These are phyloP conservation scores for Aplodontia rufa DNA, from an alignment of 2,113 vertebrate species.

Conservation along the genomic window DNA sequence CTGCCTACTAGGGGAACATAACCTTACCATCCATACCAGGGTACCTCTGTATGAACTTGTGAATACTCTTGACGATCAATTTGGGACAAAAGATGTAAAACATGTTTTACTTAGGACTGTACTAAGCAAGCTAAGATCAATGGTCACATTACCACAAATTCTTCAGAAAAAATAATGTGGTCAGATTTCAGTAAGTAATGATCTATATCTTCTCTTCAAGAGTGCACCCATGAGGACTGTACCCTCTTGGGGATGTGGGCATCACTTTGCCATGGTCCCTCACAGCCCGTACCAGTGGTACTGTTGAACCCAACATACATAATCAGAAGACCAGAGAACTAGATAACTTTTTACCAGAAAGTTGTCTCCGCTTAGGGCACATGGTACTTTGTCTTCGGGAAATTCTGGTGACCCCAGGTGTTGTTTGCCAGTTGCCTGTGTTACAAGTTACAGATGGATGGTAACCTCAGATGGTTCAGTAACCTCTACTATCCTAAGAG, in stretches of 20 bases:
- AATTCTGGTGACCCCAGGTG: background rate
- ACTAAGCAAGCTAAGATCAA: background rate
- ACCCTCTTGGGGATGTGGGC: background rate
- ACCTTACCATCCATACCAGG: background rate
- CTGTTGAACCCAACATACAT: background rate
- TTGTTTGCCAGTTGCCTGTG: background rate
- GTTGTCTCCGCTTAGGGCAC: background rate
- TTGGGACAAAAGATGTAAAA: background rate
- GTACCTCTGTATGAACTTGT: background rate
- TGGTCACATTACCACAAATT: background rate
- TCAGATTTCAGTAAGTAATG: background rate
- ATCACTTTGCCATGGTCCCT: background rate
- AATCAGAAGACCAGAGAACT: background rate
- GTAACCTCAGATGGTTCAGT: background rate
- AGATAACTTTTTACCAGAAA: background rate
- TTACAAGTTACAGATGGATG: no score
- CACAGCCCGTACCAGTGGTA: rapidly evolving
- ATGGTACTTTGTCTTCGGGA: background rate
- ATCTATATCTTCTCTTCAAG: background rate
- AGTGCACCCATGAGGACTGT: background rate
- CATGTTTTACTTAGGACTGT: no score
- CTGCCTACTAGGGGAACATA: background rate
- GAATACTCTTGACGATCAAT: background rate
- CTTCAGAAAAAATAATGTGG: background rate
- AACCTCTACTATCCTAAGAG: background rate